Percentiles rank a stretch among this genome's conserved stretches.
Evolutionary conservation across 2,888 invertebrate species (phyloP).

Genomic region (Diarsia rubi): DNA sequence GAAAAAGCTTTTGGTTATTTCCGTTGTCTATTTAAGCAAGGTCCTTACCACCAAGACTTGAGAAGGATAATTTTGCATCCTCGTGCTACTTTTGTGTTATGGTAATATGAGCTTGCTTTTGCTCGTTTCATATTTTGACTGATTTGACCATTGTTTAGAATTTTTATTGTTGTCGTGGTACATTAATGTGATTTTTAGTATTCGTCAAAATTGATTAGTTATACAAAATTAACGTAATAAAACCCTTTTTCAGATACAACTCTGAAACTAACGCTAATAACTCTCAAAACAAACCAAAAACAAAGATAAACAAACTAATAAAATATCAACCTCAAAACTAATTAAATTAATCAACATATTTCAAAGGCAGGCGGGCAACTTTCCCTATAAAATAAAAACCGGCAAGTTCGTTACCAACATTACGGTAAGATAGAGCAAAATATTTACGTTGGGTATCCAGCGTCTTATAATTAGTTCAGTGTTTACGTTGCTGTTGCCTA

Average conservation of each 20-base stretch:
- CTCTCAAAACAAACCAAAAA: conserved; percentile 22
- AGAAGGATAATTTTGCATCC: conserved; percentile 5
- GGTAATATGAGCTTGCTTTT: not conserved
- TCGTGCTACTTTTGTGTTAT: not conserved
- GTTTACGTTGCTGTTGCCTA: conserved; percentile 71
- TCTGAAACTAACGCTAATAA: conserved; percentile 13
- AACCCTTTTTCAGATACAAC: not conserved
- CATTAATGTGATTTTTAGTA: not conserved
- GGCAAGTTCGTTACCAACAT: conserved; percentile 54
- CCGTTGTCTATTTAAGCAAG: conserved; percentile 1
- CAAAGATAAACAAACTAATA: conserved; percentile 32
- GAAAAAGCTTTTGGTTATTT: conserved; percentile 13
- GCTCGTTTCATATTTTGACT: not conserved
- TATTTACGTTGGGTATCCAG: conserved; percentile 75
- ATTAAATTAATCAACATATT: conserved; percentile 62
- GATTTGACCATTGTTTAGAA: not conserved
- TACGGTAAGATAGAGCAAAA: conserved; percentile 59
- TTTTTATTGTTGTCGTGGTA: too few relatives aligned
- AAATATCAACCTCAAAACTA: conserved; percentile 52
- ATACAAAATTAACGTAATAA: not conserved
- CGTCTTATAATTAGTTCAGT: conserved; percentile 81
- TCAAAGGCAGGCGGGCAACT: conserved; percentile 51
- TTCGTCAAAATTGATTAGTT: not conserved
- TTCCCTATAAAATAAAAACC: conserved; percentile 63
- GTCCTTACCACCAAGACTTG: not conserved